Conservation (phyloP, 2,888 invertebrate species). For the Oscheius sp. region DNA sequence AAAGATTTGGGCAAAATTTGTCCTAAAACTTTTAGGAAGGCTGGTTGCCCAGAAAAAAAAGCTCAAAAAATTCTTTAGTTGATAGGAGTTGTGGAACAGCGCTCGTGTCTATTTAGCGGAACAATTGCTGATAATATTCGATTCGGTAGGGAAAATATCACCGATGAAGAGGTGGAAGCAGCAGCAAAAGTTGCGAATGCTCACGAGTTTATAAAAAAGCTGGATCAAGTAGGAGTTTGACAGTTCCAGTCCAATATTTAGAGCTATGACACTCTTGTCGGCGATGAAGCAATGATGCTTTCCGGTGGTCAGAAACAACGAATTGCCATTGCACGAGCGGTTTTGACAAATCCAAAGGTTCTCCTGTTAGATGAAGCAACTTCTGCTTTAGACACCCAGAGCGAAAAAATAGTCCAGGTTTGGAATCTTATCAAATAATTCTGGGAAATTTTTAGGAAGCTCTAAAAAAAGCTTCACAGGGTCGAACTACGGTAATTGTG, state of each 20-base stretch:
- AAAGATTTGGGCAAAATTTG: constrained; percentile 20
- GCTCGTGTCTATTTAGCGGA: constrained; percentile 59
- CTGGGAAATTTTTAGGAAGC: too few relatives aligned
- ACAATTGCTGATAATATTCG: constrained; percentile 54
- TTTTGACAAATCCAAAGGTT: too few relatives aligned
- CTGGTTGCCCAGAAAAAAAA: too few relatives aligned
- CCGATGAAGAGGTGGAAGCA: constrained; percentile 30
- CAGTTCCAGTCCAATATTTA: constrained; percentile 74
- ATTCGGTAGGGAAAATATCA: constrained; percentile 43
- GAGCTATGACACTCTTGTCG: constrained; percentile 73
- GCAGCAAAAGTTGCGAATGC: constrained; percentile 60
- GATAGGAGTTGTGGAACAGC: constrained; percentile 61
- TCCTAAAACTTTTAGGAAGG: constrained; percentile 15
- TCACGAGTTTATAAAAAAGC: constrained; percentile 58
- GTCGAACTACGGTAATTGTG: constrained; percentile 58
- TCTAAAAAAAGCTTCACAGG: constrained; percentile 49
- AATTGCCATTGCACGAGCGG: too few relatives aligned
- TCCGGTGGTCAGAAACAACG: too few relatives aligned
- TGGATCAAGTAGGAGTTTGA: too few relatives aligned
- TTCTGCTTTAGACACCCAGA: too few relatives aligned
- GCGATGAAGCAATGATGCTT: too few relatives aligned
- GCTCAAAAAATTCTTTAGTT: too few relatives aligned
- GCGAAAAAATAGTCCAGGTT: too few relatives aligned
- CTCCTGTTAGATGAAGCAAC: too few relatives aligned
- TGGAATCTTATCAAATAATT: too few relatives aligned